Evolutionary conservation across 2,113 vertebrate species (phyloP).

Genomic region (Capreolus pygargus): DNA sequence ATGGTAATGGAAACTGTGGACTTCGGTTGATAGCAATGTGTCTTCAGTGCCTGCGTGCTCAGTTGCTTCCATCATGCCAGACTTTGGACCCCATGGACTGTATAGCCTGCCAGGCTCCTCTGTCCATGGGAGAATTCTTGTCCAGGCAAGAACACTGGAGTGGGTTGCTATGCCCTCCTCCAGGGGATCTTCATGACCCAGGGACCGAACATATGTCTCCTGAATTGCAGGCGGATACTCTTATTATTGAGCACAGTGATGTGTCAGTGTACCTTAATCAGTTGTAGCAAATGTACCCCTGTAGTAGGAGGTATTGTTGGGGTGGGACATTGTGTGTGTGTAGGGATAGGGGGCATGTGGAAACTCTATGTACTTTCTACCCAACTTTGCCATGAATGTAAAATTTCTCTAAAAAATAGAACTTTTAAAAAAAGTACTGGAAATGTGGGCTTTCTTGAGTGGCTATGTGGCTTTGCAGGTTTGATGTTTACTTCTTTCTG

Average conservation of each 20-base stretch:
- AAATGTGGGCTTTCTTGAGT: not conserved
- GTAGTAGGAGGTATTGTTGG: not conserved
- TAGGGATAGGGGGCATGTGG: not conserved
- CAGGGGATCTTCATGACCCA: not conserved
- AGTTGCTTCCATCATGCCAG: not conserved
- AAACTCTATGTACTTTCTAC: not conserved
- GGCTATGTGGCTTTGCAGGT: not conserved
- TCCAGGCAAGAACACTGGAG: not conserved
- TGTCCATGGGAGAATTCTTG: not conserved
- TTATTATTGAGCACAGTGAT: not conserved
- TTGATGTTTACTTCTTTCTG: not conserved
- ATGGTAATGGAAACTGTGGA: not conserved
- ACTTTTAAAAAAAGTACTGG: not conserved
- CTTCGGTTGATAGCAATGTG: not conserved
- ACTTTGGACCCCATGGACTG: not conserved
- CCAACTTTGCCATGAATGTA: not conserved
- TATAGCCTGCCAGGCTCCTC: not conserved
- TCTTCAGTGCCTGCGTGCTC: not conserved
- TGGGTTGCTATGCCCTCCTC: not conserved
- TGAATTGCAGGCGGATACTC: not conserved
- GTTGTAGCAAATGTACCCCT: not conserved
- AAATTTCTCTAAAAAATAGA: not conserved
- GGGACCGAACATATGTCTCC: not conserved
- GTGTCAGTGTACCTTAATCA: not conserved
- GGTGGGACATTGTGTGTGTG: fast-evolving